A percentile compares a stretch with the other conserved stretches of the same genome.
Conservation (phyloP, 2,113 vertebrate genomes). For the Tetrao urogallus region DNA sequence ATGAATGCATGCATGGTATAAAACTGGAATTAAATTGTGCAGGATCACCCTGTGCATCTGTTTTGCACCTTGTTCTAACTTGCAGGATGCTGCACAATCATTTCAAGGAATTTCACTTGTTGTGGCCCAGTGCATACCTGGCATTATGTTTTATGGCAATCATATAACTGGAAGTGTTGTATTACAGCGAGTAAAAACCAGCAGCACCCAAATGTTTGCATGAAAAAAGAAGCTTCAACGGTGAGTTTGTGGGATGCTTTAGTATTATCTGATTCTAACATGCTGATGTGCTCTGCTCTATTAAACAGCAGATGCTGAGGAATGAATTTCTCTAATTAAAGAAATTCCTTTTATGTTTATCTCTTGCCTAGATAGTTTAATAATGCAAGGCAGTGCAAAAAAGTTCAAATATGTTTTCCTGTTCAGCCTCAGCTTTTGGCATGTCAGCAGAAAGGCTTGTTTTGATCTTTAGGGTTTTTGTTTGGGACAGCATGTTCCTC, state of each 20-base stretch:
- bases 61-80: conserved; percentile 22
- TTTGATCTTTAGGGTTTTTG: conserved; percentile 38
- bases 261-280: conserved; percentile 39
- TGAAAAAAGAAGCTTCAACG: conserved; percentile 18
- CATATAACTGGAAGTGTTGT: conserved; percentile 16
- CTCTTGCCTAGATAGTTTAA: conserved; percentile 45
- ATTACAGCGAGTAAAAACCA: conserved; percentile 31
- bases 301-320: conserved; percentile 55
- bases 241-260: conserved; percentile 42
- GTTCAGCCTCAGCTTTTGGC: conserved; percentile 46
- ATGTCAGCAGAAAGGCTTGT: conserved; percentile 60
- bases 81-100: conserved; percentile 13
- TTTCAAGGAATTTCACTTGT: conserved; percentile 47
- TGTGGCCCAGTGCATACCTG: conserved; percentile 27
- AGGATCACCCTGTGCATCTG: not conserved
- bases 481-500: not conserved
- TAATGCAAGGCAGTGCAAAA: conserved; percentile 65
- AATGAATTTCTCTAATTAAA: conserved; percentile 65
- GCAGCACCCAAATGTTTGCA: not conserved
- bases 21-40: not conserved
- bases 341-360: conserved; percentile 73
- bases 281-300: conserved; percentile 50
- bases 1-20: not conserved
- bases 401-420: conserved; percentile 52
- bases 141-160: not conserved